phyloP scores from a whole-genome alignment of 2,797 vertebrate species.

The Rhabdomys pumilio region DNA sequence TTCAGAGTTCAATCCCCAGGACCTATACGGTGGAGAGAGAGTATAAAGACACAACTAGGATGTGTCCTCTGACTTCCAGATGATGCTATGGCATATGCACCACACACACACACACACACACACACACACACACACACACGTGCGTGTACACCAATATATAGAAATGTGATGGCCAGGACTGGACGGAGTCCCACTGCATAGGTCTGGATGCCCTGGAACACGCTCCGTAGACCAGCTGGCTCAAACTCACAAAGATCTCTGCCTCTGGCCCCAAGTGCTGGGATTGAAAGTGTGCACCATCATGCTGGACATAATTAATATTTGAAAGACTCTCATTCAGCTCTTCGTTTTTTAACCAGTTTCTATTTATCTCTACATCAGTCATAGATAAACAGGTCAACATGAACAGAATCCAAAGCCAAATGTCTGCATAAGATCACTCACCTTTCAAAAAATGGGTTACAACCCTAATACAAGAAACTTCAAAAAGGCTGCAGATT shows the following conservation, averaged over 20 bases:
- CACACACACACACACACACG: neutral
- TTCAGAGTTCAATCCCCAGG: neutral
- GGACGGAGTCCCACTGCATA: neutral
- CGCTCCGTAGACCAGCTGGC: neutral
- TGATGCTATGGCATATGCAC: neutral
- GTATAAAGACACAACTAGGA: neutral
- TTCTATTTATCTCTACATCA: slow-evolving; percentile 62
- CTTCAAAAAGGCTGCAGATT: slow-evolving; percentile 21
- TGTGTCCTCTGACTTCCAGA: neutral
- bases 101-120: neutral
- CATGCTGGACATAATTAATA: neutral
- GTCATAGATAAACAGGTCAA: slow-evolving; percentile 11
- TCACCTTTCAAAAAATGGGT: slow-evolving; percentile 46
- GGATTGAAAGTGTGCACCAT: neutral
- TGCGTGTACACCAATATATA: neutral
- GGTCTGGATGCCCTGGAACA: neutral
- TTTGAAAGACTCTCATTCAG: neutral
- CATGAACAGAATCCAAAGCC: slow-evolving; percentile 32
- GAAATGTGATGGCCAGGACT: neutral
- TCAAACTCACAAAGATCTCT: neutral
- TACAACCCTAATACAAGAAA: slow-evolving; percentile 52
- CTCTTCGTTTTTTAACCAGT: slow-evolving; percentile 36
- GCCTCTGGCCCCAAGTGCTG: neutral
- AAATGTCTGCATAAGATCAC: slow-evolving; percentile 46
- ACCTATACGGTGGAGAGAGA: neutral